These are phyloP conservation scores for Anthopleura xanthogrammica DNA, from an alignment of 92 coral and sea anemone genomes.

Conservation along the genomic window DNA sequence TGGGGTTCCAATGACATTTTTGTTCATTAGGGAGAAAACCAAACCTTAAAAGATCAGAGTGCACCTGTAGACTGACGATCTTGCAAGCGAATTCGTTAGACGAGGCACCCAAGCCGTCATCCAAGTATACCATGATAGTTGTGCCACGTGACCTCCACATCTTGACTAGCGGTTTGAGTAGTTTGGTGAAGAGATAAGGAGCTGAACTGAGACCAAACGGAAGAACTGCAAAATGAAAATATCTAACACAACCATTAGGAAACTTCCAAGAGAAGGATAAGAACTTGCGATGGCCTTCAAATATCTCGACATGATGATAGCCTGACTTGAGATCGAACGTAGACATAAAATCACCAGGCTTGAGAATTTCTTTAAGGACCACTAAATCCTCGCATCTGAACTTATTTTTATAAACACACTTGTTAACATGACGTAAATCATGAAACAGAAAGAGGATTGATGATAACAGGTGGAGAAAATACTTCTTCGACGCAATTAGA, in stretches of 20 bases:
- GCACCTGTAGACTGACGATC: conserved; percentile 37
- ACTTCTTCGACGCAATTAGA: too few relatives aligned
- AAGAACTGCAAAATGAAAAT: conserved; percentile 32
- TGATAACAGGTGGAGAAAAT: conserved; percentile 9
- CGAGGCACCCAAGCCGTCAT: conserved; percentile 43
- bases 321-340: conserved; percentile 44
- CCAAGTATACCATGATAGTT: conserved; percentile 32
- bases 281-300: conserved; percentile 12
- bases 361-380: conserved; percentile 14
- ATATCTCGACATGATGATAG: conserved; percentile 35
- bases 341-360: conserved; percentile 38
- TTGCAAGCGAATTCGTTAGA: conserved; percentile 9
- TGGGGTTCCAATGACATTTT: conserved; percentile 57
- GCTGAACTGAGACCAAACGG: conserved; percentile 41
- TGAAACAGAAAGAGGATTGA: not conserved
- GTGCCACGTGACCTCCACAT: conserved; percentile 44
- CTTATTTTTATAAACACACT: conserved; percentile 24
- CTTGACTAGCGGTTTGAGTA: conserved; percentile 16
- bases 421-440: conserved; percentile 34
- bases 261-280: not conserved
- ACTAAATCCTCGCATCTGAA: conserved; percentile 35
- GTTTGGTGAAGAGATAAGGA: conserved; percentile 41
- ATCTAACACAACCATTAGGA: not conserved
- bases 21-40: conserved; percentile 59
- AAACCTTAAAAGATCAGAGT: conserved; percentile 49